Evolutionary conservation across 2,888 invertebrate species (phyloP), one percentile per base, ranked within the genome.

Genomic region (Lasioglossum zephyrum): DNA sequence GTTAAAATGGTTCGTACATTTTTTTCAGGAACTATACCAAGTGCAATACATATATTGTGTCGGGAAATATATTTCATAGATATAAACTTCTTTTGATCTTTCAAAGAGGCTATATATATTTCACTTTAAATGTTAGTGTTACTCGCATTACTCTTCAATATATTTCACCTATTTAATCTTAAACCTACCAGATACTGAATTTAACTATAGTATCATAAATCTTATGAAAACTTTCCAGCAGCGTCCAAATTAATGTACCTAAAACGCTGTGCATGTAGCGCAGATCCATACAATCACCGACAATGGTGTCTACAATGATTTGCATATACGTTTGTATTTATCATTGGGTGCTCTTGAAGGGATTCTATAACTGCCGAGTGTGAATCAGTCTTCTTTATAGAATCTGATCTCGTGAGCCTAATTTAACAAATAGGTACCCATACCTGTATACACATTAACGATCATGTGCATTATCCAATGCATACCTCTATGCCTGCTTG

Each of bases 71-170:
- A 13, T 39, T 11, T 36, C 60, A 8, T n/a, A 57, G 57, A 57
- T 57, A 57, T 57, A 31, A 44, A 69, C 41, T 39, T 31, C n/a
- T 82, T 49, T 41, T 8, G 16, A 18, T 63, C 63, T 31, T 31
- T 31, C 31, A 13, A 60, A 75, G n/a, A 49, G 57, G 31, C 60
- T 9, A n/a, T 66, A 66, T 66, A 66, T 53, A 70, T 75, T 63
- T 73, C n/a, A 36, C n/a, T 53, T 26, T 18, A 22, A 66, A 39
- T 76, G 4, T 77, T 69, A 57, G 70, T 72, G 74, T 72, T 72
- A 72, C 70, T 74, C 79, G 69, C 73, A 80, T 82, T 82, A 83
- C 60, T 72, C 49, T 80, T 80, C 81, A 81, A 80, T 16, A 18
- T 80, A 18, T 63, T 63, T 72, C 39, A n/a, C 47, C 31, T 73